phyloP scores from a whole-genome alignment of 1,140 invertebrate species.

The Ips nitidus region DNA sequence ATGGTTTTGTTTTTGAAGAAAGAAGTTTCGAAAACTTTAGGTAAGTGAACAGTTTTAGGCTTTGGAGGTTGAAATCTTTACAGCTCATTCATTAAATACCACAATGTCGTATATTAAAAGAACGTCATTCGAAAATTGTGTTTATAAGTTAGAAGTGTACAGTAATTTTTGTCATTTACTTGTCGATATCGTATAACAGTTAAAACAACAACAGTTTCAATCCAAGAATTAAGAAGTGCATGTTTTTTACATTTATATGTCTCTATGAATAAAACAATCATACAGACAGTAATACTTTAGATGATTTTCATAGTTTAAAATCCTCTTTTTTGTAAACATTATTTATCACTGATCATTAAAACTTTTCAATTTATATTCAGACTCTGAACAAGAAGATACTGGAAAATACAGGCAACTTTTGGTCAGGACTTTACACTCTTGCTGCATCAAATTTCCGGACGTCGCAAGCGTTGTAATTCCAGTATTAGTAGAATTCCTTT shows the following conservation, averaged over 20 bases:
- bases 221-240: no score
- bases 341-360: neutral
- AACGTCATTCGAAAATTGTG: no score
- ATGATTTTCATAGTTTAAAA: no score
- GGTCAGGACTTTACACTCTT: constrained; percentile 92
- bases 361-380: constrained; percentile 3
- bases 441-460: constrained; percentile 97
- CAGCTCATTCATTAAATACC: no score
- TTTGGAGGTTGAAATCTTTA: no score
- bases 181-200: neutral
- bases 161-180: neutral
- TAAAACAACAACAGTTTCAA: no score
- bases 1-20: constrained; percentile 94
- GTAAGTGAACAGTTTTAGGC: constrained; percentile 54
- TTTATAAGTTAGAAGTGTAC: no score
- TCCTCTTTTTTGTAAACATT: no score
- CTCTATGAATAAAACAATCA: no score
- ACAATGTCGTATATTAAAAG: no score
- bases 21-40: constrained; percentile 90
- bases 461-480: constrained; percentile 92
- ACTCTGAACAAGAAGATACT: constrained; percentile 86
- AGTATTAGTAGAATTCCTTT: constrained; percentile 94
- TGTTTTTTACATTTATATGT: no score
- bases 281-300: no score
- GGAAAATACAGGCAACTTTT: constrained; percentile 95